phyloP scores from a whole-genome alignment of 2,888 invertebrate genomes.

The Trichogramma evanescens region DNA sequence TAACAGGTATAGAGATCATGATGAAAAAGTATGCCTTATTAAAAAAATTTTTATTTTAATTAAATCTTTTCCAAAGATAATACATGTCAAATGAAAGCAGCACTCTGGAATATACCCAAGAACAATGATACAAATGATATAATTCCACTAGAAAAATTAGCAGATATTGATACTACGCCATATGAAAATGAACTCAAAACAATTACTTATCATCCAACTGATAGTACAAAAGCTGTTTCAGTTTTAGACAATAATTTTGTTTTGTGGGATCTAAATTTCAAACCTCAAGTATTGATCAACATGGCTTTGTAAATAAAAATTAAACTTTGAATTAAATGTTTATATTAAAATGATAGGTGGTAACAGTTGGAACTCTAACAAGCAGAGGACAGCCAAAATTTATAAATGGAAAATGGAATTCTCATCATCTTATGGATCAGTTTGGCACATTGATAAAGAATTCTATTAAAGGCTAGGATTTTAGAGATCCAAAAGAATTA shows the following conservation, averaged over 20 bases:
- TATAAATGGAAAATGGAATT: conserved; percentile 88
- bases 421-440: conserved; percentile 81
- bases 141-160: conserved; percentile 35
- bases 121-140: conserved; percentile 36
- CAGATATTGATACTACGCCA: conserved; percentile 40
- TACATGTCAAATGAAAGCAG: conserved; percentile 42
- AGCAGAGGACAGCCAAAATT: conserved; percentile 72
- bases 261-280: conserved; percentile 66
- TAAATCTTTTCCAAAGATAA: conserved; percentile 27
- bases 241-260: conserved; percentile 72
- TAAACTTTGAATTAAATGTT: background rate
- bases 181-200: conserved; percentile 69
- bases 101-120: conserved; percentile 41
- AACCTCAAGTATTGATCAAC: conserved; percentile 35
- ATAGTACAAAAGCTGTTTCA: conserved; percentile 63
- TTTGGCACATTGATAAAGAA: conserved; percentile 83
- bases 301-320: background rate
- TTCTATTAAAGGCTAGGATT: conserved; percentile 80
- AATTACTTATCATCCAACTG: conserved; percentile 81
- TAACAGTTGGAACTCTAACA: conserved; percentile 48
- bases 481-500: conserved; percentile 66
- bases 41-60: background rate
- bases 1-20: too few relatives aligned
- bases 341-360: conserved; percentile 25
- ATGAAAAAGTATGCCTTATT: too few relatives aligned